A percentile compares a stretch with the other conserved stretches of the same genome.
Conservation (phyloP, 1,140 invertebrate species). For the Brachionus plicatilis region DNA sequence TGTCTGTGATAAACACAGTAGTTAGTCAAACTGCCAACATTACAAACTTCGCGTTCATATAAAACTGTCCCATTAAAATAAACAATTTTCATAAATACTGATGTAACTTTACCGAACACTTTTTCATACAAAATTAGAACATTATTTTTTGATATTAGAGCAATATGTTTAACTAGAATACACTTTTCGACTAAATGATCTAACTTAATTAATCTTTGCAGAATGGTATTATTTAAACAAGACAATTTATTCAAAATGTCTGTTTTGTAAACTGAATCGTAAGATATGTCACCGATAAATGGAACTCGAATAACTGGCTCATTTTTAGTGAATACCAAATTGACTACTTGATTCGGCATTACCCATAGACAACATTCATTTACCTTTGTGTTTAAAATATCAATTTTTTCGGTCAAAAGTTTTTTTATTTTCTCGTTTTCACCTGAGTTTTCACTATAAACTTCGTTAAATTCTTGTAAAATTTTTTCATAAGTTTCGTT, state of each 20-base stretch:
- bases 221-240: background rate
- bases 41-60: background rate
- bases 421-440: background rate
- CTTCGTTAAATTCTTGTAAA: background rate
- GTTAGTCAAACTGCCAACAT: background rate
- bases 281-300: conserved; percentile 18
- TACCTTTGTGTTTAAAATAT: background rate
- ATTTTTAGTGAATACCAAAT: background rate
- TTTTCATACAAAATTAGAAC: conserved; percentile 6
- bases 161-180: background rate
- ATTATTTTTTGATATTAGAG: conserved; percentile 15
- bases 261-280: background rate
- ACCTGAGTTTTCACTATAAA: background rate
- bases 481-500: background rate
- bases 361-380: background rate
- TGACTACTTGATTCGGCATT: background rate
- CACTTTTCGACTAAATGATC: background rate
- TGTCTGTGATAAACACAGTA: background rate
- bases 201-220: background rate
- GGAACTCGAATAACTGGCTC: background rate
- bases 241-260: background rate
- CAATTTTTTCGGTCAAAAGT: background rate
- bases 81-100: background rate
- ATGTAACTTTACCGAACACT: conserved; percentile 6
- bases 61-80: conserved; percentile 9